These are phyloP conservation scores for Danio kyathit DNA, from an alignment of 2,797 vertebrate species.

Conservation along the genomic window DNA sequence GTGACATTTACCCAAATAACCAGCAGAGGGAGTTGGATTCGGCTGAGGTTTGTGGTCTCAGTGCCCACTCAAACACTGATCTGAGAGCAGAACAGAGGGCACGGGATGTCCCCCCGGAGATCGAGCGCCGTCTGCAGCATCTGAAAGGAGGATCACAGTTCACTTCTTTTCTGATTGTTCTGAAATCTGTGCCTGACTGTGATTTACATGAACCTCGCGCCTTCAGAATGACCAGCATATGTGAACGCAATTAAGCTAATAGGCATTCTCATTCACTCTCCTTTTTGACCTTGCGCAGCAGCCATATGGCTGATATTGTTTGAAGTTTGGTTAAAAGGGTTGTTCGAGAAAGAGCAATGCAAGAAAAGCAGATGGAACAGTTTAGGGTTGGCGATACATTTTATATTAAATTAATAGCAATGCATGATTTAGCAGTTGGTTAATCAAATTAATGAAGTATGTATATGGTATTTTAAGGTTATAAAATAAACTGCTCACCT, in stretches of 20 bases:
- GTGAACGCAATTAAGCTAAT: constrained; percentile 50
- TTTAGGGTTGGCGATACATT: not conserved
- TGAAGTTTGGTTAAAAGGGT: not conserved
- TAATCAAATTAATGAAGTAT: not conserved
- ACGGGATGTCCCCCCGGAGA: not conserved
- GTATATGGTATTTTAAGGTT: not conserved
- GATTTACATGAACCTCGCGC: constrained; percentile 26
- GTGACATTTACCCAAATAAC: constrained; percentile 42
- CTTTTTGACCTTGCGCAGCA: constrained; percentile 50
- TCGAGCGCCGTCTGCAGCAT: not conserved
- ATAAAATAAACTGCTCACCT: no score
- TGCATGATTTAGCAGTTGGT: not conserved
- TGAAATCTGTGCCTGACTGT: not conserved
- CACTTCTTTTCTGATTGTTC: constrained; percentile 4
- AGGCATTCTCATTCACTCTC: constrained; percentile 44
- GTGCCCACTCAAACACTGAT: constrained; percentile 18
- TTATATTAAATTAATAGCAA: not conserved
- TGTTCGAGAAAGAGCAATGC: not conserved
- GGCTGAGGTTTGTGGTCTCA: not conserved
- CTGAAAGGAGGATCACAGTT: constrained; percentile 18
- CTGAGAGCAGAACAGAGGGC: constrained; percentile 7
- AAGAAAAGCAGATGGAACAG: constrained; percentile 8
- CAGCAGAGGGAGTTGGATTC: constrained; percentile 64
- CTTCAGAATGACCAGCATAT: constrained; percentile 11
- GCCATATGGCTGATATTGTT: constrained; percentile 57